Base-by-base conservation (phyloP, 1,140 invertebrate genomes). In the Cyclargus thomasi region DNA sequence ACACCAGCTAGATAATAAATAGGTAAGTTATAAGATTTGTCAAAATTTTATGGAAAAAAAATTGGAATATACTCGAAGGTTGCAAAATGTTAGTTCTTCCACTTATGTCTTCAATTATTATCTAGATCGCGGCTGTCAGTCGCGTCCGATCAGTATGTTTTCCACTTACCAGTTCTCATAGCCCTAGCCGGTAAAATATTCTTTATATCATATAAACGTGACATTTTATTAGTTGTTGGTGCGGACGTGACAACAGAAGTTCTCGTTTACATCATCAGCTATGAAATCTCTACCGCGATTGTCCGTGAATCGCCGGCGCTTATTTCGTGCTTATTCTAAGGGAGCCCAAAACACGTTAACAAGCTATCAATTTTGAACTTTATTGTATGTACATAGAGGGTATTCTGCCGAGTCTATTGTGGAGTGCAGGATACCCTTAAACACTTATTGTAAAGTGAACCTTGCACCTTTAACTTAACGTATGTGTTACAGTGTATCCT, bases 291-390 rank as follows among this genome's bases (percentile, higher is more conserved):
- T 17, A 69, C 65, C 67, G 66, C 70, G 71, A 73, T 72, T 68
- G 70, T 66, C 55, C 59, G 74, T n/a, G n/a, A n/a, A 73, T 77
- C 77, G 75, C 77, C 71, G 75, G 75, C 75, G 75, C 73, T 77
- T 70, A 71, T 20, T 59, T 11, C 10, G 10, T 10, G 18, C 17
- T 21, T 17, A 20, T 11, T 1, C 8, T 11, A 59, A 59, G 20
- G 17, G 14, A 59, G 55, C 17, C 18, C 20, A 20, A 11, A 6
- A 3, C 21, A 59, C 18, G 10, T 8, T 59, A 7, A 3, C 10
- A 5, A 7, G 0, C 8, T 29, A 0, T 47, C 2, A 16, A 47
- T 14, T 47, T 47, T 47, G 1, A 14, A 47, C 39, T 2, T 47
- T 47, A 14, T 8, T 2, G 2, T 16, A 11, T 47, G 29, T 7